Conservation (phyloP, 2,113 vertebrate species). For the Megalops atlanticus region DNA sequence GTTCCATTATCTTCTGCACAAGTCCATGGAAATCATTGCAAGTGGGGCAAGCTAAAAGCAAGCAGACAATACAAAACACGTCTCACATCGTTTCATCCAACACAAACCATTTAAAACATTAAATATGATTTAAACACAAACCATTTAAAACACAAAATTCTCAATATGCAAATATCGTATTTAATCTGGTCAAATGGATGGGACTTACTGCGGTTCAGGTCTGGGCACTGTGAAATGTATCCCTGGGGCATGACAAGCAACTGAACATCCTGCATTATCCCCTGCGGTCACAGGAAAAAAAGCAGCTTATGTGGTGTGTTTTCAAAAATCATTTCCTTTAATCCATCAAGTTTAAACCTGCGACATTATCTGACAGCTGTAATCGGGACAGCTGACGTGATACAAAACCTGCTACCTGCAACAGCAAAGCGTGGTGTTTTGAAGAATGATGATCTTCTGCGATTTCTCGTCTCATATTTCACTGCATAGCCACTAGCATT, state of each 20-base stretch:
- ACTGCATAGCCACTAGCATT: too few species aligned
- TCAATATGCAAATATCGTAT: too few species aligned
- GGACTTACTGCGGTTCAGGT: constrained; percentile 90
- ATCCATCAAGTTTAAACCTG: not conserved
- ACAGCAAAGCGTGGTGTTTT: too few species aligned
- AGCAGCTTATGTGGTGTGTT: not conserved
- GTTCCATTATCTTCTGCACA: constrained; percentile 90
- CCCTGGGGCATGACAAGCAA: constrained; percentile 84
- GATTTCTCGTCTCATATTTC: too few species aligned
- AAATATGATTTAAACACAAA: not conserved
- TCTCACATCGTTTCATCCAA: too few species aligned
- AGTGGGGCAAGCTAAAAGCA: constrained; percentile 81
- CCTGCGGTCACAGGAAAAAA: constrained; percentile 57
- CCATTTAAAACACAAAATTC: not conserved
- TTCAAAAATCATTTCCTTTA: not conserved
- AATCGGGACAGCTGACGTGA: not conserved
- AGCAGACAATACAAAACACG: not conserved
- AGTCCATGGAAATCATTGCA: constrained; percentile 89
- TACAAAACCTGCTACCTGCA: too few species aligned
- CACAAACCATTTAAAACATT: too few species aligned
- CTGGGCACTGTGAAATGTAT: constrained; percentile 86
- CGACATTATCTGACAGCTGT: not conserved
- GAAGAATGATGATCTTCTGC: too few species aligned
- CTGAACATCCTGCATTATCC: constrained; percentile 86
- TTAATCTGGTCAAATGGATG: constrained; percentile 8